phyloP scores from a whole-genome alignment of 2,797 vertebrate species.

The Balearica regulorum region DNA sequence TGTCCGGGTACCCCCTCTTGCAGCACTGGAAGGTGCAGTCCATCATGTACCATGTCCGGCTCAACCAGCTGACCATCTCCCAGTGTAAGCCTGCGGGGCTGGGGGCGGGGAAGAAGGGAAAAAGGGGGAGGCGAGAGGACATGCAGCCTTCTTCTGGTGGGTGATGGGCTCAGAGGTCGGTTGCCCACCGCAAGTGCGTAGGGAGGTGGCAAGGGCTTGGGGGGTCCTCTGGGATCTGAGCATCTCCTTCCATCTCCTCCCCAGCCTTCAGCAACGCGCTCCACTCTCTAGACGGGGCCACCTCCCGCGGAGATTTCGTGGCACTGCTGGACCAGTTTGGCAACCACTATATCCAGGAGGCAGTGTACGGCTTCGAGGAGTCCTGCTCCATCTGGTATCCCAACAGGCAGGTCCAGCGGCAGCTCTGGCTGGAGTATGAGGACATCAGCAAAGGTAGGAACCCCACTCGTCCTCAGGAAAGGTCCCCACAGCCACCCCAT shows the following conservation, averaged over 20 bases:
- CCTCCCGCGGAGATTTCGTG: conserved; percentile 88
- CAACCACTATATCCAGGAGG: conserved; percentile 96
- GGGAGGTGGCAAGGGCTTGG: not conserved
- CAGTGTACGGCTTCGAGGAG: conserved; percentile 94
- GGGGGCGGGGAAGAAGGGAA: accelerated
- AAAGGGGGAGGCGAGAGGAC: not conserved
- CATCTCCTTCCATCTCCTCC: not conserved
- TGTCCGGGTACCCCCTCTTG: conserved; percentile 91
- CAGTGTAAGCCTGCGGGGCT: conserved; percentile 79
- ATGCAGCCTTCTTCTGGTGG: not conserved
- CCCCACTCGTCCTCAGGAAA: not conserved
- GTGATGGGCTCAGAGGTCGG: not conserved
- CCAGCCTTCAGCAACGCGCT: conserved; percentile 91
- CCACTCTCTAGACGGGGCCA: conserved; percentile 94
- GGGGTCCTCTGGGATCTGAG: not conserved
- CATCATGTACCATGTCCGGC: conserved; percentile 91
- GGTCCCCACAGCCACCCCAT: not conserved
- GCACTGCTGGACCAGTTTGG: conserved; percentile 94
- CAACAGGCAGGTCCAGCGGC: conserved; percentile 94
- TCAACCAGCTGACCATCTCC: conserved; percentile 91
- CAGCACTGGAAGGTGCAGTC: conserved; percentile 96
- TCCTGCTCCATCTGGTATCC: conserved; percentile 98
- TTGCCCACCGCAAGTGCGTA: accelerated
- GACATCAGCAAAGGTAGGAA: conserved; percentile 97
- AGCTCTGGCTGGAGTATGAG: conserved; percentile 98